Percentiles rank a stretch among this genome's conserved stretches.
Evolutionary conservation across 2,888 invertebrate species (phyloP).

Genomic region (Drosophila helvetica): DNA sequence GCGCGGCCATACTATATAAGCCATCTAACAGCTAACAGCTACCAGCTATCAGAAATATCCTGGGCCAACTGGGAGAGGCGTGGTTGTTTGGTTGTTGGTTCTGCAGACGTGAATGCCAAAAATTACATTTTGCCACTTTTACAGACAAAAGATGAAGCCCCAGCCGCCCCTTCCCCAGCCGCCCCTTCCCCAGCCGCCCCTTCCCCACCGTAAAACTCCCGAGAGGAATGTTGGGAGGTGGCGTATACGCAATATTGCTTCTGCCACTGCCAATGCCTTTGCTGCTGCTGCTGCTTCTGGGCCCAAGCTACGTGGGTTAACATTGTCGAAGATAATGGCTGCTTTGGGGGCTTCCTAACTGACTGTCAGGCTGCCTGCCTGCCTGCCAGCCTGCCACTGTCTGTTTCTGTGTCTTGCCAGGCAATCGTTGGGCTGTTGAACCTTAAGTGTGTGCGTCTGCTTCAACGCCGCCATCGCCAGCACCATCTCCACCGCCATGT

Average conservation of each 20-base stretch:
- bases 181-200: conserved; percentile 4
- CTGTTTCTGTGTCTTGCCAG: conserved; percentile 46
- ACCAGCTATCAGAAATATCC: conserved; percentile 7
- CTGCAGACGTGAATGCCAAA: conserved; percentile 69
- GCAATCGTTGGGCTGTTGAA: conserved; percentile 75
- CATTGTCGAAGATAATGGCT: conserved; percentile 77
- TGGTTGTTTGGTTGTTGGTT: conserved; percentile 15
- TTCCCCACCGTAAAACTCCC: conserved; percentile 26
- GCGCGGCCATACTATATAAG: conserved; percentile 48
- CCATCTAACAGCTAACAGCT: conserved; percentile 5
- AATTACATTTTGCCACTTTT: conserved; percentile 78
- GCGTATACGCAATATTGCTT: conserved; percentile 69
- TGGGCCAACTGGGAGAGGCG: conserved; percentile 24
- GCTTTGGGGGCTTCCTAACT: conserved; percentile 62
- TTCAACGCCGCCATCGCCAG: conserved; percentile 31
- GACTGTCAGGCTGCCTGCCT: conserved; percentile 10
- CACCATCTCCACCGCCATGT: conserved; percentile 14
- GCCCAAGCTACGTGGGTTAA: conserved; percentile 54
- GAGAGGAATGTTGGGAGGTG: conserved; percentile 26
- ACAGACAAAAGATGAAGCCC: conserved; percentile 69
- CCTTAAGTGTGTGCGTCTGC: conserved; percentile 68
- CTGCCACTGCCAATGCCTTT: not conserved
- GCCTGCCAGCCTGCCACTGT: conserved; percentile 20
- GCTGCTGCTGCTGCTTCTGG: conserved; percentile 10
- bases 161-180: too few relatives aligned